Conservation (phyloP, 1,140 invertebrate genomes). For the Habropoda laboriosa region DNA sequence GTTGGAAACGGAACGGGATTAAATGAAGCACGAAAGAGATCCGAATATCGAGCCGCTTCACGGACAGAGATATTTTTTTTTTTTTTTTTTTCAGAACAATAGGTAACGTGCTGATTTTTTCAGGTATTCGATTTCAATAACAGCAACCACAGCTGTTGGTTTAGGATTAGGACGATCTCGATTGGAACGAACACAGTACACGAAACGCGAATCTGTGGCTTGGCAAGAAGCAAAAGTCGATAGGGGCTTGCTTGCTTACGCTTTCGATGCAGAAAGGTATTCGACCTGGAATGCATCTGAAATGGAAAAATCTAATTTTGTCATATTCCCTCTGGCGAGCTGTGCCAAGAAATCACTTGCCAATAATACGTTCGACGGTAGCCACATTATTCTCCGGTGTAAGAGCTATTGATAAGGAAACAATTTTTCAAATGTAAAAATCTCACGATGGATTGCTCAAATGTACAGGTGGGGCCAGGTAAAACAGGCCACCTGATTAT, state of each 20-base stretch:
- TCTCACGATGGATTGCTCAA: not conserved
- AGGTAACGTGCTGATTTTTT: not conserved
- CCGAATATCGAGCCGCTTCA: not conserved
- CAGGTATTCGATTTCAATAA: not conserved
- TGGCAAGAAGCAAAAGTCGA: constrained; percentile 46
- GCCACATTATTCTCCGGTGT: not conserved
- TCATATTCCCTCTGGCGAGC: not conserved
- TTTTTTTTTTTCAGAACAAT: not conserved
- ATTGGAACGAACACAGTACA: not conserved
- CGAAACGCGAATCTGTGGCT: constrained; percentile 34
- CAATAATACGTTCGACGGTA: not conserved
- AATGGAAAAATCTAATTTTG: constrained; percentile 38
- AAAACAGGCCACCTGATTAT: too few species aligned
- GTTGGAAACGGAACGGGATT: not conserved
- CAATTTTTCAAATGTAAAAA: not conserved
- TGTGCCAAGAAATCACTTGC: constrained; percentile 33
- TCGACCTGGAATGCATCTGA: constrained; percentile 16
- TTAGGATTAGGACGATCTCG: constrained; percentile 13
- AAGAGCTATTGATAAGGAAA: too few species aligned
- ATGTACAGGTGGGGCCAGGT: too few species aligned
- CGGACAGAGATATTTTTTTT: not conserved
- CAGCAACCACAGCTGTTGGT: not conserved
- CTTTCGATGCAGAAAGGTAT: constrained; percentile 19
- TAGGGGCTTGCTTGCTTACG: constrained; percentile 32
- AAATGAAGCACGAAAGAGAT: too few species aligned